Base-by-base conservation (phyloP, 2,888 invertebrate genomes). In the Drosophila mettleri region DNA sequence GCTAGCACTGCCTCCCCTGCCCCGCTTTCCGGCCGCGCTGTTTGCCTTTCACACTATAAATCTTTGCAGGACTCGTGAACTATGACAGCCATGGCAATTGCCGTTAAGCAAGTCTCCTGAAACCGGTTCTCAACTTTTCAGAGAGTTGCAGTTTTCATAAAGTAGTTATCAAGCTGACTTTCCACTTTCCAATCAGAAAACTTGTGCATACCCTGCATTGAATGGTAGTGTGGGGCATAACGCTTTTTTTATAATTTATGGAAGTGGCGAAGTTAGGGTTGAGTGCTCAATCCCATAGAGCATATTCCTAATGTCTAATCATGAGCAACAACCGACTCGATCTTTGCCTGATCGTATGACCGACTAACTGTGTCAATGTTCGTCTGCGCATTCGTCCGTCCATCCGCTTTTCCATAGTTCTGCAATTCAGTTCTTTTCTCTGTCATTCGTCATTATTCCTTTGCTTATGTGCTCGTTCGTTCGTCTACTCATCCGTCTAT, bases 11-110 rank as follows among this genome's bases (percentile, higher is more conserved):
- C 81, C 82, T 75, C 63, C 20, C 31, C 34, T n/a, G n/a, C n/a
- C n/a, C n/a, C n/a, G n/a, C 18, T n/a, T 3, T 5, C 27, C 27
- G 7, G n/a, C 1, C 12, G 0, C 16, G 43, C 61, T 86, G 67
- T 81, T 84, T 87, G 69, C 53, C 57, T 65, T 84, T 87, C 85
- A 66, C 87, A 87, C 74, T 57, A 84, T 84, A 84, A 87, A 87
- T 84, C 83, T 64, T 66, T 4, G 53, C 34, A 24, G 36, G 66
- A 55, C 69, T 87, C 68, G 60, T 46, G 52, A 14, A 34, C 43
- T 34, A 49, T 60, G 83, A 78, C 79, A 85, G 65, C 51, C 83
- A 46, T 81, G 39, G 61, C 72, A 39, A 45, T 45, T 54, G 62
- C 51, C 51, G 55, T 48, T 64, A 67, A 65, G 59, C 49, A 54